These are phyloP conservation scores for Cervus canadensis DNA, from an alignment of 2,113 vertebrate genomes.

Conservation along the genomic window DNA sequence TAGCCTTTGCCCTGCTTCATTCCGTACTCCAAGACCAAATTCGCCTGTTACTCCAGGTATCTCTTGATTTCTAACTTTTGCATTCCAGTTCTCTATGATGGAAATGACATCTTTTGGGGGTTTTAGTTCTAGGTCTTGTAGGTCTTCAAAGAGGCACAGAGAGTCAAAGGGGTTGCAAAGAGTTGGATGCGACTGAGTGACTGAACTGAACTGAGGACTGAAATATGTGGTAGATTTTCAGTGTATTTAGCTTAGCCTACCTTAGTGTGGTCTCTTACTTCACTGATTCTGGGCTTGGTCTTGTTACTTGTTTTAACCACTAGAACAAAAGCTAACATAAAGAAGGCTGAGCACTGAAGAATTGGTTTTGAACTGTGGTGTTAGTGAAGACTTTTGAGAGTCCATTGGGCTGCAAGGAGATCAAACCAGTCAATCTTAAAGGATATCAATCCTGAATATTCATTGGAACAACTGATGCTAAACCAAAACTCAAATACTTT, in stretches of 20 bases:
- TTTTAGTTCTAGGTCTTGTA: not conserved
- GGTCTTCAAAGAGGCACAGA: not conserved
- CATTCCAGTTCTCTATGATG: not conserved
- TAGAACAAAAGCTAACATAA: not conserved
- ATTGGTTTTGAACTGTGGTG: not conserved
- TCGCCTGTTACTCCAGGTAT: not conserved
- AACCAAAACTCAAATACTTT: not conserved
- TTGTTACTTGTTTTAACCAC: not conserved
- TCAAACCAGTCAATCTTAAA: not conserved
- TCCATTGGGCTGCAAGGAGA: not conserved
- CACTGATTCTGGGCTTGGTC: not conserved
- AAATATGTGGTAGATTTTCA: not conserved
- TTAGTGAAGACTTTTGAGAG: not conserved
- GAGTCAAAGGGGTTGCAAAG: rapidly evolving
- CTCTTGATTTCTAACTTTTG: not conserved
- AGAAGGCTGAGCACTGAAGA: not conserved
- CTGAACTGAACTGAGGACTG: not conserved
- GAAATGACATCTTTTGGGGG: not conserved
- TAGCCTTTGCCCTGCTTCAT: not conserved
- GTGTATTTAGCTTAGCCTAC: rapidly evolving
- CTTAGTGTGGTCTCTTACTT: not conserved
- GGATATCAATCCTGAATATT: not conserved
- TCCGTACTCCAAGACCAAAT: not conserved
- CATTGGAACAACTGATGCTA: not conserved
- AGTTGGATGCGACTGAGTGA: not conserved